Percentiles rank a stretch among this genome's conserved stretches.
Evolutionary conservation across 2,797 vertebrate genomes (phyloP).

Genomic region (Fratercula arctica): DNA sequence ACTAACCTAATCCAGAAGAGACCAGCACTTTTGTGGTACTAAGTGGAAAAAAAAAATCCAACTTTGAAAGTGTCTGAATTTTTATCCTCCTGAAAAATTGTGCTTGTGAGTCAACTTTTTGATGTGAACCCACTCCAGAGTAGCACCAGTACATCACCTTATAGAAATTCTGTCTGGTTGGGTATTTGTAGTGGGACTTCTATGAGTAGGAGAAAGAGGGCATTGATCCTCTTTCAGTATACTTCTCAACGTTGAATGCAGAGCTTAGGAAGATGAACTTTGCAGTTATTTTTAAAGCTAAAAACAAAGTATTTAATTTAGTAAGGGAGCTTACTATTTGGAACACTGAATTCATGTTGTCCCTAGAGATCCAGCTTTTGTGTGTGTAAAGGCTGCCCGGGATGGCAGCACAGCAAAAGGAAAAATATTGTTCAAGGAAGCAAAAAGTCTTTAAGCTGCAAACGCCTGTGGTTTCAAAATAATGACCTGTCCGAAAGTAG

Average conservation of each 20-base stretch:
- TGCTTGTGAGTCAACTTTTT: not conserved
- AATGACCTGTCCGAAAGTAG: not conserved
- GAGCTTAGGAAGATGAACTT: not conserved
- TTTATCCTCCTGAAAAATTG: not conserved
- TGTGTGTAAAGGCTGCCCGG: not conserved
- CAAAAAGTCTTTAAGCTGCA: not conserved
- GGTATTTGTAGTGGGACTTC: not conserved
- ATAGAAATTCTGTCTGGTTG: not conserved
- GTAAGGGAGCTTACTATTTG: not conserved
- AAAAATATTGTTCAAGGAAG: not conserved
- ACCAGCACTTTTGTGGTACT: not conserved
- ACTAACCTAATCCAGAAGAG: not conserved
- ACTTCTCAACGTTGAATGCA: not conserved
- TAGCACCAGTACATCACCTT: not conserved
- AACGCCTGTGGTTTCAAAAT: not conserved
- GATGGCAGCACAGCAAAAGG: not conserved
- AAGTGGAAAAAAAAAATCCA: not conserved
- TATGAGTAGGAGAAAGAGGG: not conserved
- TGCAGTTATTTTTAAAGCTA: slow-evolving; percentile 10
- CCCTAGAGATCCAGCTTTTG: not conserved
- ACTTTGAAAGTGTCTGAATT: not conserved
- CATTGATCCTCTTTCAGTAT: not conserved
- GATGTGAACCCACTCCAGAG: not conserved
- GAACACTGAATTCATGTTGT: not conserved
- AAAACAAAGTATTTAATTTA: not conserved